phyloP scores from a whole-genome alignment of 2,113 vertebrate genomes.

The Sciurus niger region DNA sequence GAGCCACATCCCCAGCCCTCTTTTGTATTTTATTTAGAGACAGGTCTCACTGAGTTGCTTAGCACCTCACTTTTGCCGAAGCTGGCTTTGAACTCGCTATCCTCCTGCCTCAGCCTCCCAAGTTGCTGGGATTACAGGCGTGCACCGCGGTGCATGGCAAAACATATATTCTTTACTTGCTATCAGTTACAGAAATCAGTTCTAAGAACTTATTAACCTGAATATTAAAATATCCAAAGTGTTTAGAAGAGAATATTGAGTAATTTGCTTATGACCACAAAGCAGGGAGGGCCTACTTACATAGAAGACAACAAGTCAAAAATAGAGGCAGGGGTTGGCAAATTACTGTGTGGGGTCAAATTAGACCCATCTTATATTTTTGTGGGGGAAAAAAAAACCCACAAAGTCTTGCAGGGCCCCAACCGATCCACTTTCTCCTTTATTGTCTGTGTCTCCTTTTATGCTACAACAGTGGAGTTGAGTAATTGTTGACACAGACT shows the following conservation, averaged over 20 bases:
- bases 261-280: constrained; percentile 10
- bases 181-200: constrained; percentile 31
- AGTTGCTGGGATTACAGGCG: too few species aligned
- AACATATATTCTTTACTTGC: neutral
- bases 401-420: neutral
- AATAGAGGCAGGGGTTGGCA: neutral
- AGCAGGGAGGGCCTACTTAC: neutral
- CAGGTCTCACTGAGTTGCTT: too few species aligned
- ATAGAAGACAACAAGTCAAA: constrained; percentile 53
- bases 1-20: too few species aligned
- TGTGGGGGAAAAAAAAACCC: neutral
- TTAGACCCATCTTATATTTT: neutral
- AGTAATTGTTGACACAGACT: neutral
- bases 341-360: neutral
- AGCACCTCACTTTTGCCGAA: too few species aligned
- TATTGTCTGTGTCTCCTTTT: neutral
- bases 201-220: constrained; percentile 40
- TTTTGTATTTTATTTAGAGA: too few species aligned
- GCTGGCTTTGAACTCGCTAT: too few species aligned
- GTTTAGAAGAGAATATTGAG: constrained; percentile 43
- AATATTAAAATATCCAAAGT: constrained; percentile 13
- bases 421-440: neutral
- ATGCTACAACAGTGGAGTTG: too few species aligned
- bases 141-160: neutral
- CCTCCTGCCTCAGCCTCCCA: too few species aligned